Base-by-base conservation (phyloP, 1,140 invertebrate genomes). In the Charaxes varanes region DNA sequence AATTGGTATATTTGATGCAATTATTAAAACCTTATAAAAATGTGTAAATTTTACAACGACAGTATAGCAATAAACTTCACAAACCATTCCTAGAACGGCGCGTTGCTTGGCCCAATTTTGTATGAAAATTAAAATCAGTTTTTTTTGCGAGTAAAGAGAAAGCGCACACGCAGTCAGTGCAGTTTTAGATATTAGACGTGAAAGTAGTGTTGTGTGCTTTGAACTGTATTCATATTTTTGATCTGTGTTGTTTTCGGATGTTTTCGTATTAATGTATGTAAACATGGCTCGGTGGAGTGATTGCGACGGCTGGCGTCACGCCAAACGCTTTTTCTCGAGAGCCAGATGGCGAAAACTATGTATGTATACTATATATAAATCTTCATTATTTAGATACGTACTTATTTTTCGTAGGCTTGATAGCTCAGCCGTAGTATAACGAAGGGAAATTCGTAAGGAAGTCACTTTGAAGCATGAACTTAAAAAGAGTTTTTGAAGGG, bases 101-200 rank as follows among this genome's bases (percentile, higher is more conserved):
- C 32, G 24, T 31, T 70, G n/a, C n/a, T n/a, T n/a, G 62, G 54
- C 58, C 70, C 63, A 77, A 64, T 74, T 76, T 73, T 73, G 55
- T 67, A 72, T 70, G 45, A 67, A 74, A 73, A 82, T 82, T 82
- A 66, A 82, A 82, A 82, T 80, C 53, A 82, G 63, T 77, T 82
- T 71, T 45, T 73, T 77, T 72, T 62, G 68, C 62, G 26, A 38
- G 61, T 40, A 66, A 80, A 80, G 78, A 79, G 78, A 83, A 80
- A 83, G 76, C 71, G 45, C 18, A 21, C 13, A 37, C 18, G 42
- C 24, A 50, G 61, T 50, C 72, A 82, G 76, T 82, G 21, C 49
- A 45, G 24, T 51, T 32, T 30, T 36, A 63, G 65, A 69, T 71
- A 68, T 66, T 66, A 69, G 15, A 26, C 61, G 57, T 47, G 67